phyloP scores from a whole-genome alignment of 2,113 vertebrate genomes.

The Hypocryptadius cinnamomeus region DNA sequence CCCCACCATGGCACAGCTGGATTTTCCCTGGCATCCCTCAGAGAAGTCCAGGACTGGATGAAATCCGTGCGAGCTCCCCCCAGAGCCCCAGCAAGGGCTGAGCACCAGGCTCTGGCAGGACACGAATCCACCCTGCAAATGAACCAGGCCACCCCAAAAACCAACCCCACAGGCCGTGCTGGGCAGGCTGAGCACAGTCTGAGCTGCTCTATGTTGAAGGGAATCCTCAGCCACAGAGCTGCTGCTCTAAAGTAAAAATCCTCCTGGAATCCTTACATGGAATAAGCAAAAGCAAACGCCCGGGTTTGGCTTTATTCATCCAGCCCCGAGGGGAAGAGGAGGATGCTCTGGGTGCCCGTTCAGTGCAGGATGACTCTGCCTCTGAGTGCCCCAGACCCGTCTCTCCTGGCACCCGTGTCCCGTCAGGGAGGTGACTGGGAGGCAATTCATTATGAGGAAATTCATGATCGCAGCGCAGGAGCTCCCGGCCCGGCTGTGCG shows the following conservation, averaged over 20 bases:
- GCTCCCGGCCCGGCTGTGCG: background rate
- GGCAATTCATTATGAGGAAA: no score
- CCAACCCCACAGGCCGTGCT: background rate
- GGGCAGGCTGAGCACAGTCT: background rate
- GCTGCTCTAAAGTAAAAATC: background rate
- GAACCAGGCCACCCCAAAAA: background rate
- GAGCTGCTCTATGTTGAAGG: background rate
- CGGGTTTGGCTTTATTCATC: background rate
- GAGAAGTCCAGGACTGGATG: background rate
- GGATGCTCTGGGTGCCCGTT: background rate
- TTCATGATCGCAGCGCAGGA: no score
- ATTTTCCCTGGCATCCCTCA: background rate
- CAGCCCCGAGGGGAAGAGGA: background rate
- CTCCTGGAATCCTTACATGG: background rate
- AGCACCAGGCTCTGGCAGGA: background rate
- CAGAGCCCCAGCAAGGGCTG: background rate
- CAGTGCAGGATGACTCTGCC: background rate
- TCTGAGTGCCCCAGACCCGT: rapidly evolving
- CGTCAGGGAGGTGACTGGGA: background rate
- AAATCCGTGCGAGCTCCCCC: background rate
- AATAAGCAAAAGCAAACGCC: background rate
- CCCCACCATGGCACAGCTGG: background rate
- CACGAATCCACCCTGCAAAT: rapidly evolving
- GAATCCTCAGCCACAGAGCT: background rate
- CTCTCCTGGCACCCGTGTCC: no score